Conservation (phyloP, 2,113 vertebrate species). For the Catagonus wagneri region DNA sequence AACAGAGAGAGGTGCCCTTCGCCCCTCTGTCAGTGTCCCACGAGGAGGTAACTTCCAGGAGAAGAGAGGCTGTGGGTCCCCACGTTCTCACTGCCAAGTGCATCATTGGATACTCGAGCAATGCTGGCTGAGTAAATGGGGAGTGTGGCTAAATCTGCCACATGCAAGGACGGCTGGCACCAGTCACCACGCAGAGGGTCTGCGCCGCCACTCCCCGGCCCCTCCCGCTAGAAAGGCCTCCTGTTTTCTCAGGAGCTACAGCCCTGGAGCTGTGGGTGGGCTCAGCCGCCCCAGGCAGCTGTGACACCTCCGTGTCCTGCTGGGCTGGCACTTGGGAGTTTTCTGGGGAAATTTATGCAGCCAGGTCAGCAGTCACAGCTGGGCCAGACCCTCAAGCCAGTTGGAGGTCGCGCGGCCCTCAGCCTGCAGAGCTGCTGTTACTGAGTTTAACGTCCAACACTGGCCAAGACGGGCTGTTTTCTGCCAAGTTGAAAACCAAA, state of each 20-base stretch:
- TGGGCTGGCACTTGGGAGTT: too few relatives aligned
- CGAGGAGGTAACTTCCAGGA: background rate
- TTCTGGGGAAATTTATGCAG: background rate
- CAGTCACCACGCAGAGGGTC: background rate
- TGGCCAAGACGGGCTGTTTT: background rate
- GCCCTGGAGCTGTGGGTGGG: rapidly evolving
- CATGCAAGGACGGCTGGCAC: too few relatives aligned
- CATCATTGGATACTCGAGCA: background rate
- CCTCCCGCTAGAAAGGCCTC: background rate
- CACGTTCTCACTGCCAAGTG: background rate
- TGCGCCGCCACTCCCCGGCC: background rate
- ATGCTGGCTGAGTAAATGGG: background rate
- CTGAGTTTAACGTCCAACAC: background rate
- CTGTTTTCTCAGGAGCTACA: background rate
- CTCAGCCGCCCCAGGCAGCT: background rate
- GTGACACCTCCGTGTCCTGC: background rate
- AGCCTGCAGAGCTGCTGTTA: background rate
- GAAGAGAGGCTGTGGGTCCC: background rate
- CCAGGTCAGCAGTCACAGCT: background rate
- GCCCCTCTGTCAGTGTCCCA: background rate
- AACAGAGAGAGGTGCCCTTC: background rate
- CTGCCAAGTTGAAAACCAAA: conserved; percentile 25
- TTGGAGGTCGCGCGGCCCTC: background rate
- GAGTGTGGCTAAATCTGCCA: background rate
- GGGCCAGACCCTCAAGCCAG: background rate